These are phyloP conservation scores for Aleiodes testaceus DNA, from an alignment of 2,888 invertebrate species.

Conservation along the genomic window DNA sequence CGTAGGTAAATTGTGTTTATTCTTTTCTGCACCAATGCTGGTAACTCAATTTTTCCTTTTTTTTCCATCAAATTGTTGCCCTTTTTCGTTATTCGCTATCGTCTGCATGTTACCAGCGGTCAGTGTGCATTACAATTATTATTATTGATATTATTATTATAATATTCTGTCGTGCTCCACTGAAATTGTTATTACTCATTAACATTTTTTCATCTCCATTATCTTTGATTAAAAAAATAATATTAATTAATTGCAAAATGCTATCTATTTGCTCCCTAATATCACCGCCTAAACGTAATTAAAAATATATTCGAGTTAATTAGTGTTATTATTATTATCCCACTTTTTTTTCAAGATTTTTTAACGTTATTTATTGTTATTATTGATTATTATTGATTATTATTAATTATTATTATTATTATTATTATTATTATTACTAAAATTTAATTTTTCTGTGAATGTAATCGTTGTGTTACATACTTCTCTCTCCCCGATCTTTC, in stretches of 20 bases:
- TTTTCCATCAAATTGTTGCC: too few relatives aligned
- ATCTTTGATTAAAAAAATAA: neutral
- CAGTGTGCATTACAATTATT: conserved; percentile 2
- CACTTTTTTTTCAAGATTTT: conserved; percentile 58
- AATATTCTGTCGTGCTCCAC: conserved; percentile 35
- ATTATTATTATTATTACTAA: conserved; percentile 59
- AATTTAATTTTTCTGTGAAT: conserved; percentile 69
- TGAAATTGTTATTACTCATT: conserved; percentile 17
- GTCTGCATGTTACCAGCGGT: conserved; percentile 45
- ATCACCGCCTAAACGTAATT: conserved; percentile 66
- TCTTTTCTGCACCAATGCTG: conserved; percentile 48
- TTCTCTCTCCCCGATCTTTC: conserved; percentile 72
- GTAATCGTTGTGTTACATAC: conserved; percentile 73
- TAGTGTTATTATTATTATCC: conserved; percentile 62
- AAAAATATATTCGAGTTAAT: conserved; percentile 66
- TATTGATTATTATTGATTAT: conserved; percentile 60
- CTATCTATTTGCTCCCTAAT: conserved; percentile 72
- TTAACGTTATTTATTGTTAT: conserved; percentile 59
- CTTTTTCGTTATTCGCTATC: conserved; percentile 34
- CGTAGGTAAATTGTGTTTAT: conserved; percentile 61
- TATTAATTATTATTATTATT: conserved; percentile 50
- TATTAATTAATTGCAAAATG: conserved; percentile 13
- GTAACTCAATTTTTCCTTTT: conserved; percentile 47
- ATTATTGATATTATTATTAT: conserved; percentile 11
- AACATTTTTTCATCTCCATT: conserved; percentile 13